These are phyloP conservation scores for Heliothis peltigera DNA, from an alignment of 2,888 invertebrate species.

Conservation along the genomic window DNA sequence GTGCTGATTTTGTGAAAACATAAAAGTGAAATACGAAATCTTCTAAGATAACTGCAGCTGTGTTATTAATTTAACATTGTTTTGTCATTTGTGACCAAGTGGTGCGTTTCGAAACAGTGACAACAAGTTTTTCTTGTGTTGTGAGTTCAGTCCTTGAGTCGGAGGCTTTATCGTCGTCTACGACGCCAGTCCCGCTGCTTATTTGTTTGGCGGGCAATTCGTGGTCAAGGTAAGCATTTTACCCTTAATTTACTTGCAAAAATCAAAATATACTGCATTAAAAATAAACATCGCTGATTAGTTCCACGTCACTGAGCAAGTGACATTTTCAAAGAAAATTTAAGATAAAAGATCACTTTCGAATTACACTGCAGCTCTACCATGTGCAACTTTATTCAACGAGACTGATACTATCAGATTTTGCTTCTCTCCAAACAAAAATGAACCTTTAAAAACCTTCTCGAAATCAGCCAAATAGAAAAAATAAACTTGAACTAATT, in stretches of 20 bases:
- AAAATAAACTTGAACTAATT: constrained; percentile 44
- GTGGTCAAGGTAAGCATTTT: constrained; percentile 76
- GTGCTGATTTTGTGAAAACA: constrained; percentile 55
- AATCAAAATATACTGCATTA: background rate
- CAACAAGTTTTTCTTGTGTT: constrained; percentile 84
- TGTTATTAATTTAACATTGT: constrained; percentile 40
- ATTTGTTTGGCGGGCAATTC: constrained; percentile 73
- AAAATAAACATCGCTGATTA: constrained; percentile 19
- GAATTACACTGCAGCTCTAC: background rate
- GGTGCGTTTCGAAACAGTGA: constrained; percentile 83
- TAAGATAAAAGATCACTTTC: constrained; percentile 12
- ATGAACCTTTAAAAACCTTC: too few relatives aligned
- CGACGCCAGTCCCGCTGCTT: constrained; percentile 73
- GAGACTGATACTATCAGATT: background rate
- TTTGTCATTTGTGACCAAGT: constrained; percentile 67
- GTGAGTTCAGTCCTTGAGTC: constrained; percentile 83
- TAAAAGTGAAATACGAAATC: constrained; percentile 25
- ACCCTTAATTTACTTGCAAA: background rate
- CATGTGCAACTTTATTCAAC: background rate
- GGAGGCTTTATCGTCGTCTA: constrained; percentile 82
- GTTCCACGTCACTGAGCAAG: constrained; percentile 48
- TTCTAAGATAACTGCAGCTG: constrained; percentile 36
- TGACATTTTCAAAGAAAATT: constrained; percentile 29
- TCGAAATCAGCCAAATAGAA: background rate
- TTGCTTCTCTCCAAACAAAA: too few relatives aligned